Conservation (phyloP, 1,140 invertebrate species). For the Maniola jurtina region DNA sequence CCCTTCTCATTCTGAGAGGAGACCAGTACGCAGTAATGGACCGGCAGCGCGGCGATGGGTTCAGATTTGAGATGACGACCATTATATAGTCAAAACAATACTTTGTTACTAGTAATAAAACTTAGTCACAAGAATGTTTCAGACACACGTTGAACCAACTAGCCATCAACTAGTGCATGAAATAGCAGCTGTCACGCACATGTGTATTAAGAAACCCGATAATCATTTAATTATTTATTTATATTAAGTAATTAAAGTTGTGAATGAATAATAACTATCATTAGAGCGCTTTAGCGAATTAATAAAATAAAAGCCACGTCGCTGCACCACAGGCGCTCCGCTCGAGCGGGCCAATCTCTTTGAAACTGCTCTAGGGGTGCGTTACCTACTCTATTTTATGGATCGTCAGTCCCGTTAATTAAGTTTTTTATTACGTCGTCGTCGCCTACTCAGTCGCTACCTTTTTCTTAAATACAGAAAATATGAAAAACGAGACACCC, state of each 20-base stretch:
- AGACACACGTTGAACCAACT: no score
- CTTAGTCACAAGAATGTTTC: no score
- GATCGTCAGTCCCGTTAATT: constrained; percentile 65
- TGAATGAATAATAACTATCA: no score
- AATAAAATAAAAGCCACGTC: constrained; percentile 9
- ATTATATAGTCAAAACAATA: no score
- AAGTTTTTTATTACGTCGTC: constrained; percentile 48
- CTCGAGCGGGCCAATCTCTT: constrained; percentile 53
- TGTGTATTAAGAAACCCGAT: background rate
- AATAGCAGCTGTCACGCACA: background rate
- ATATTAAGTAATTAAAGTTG: no score
- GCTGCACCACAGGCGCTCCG: constrained; percentile 22
- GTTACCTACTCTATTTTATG: constrained; percentile 54
- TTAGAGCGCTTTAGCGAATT: background rate
- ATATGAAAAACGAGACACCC: no score
- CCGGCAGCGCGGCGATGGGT: no score
- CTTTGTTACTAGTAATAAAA: no score
- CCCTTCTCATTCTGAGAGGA: no score
- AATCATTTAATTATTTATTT: no score
- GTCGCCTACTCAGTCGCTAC: constrained; percentile 25
- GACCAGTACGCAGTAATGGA: no score
- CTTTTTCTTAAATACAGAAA: constrained; percentile 5
- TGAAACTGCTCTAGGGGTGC: constrained; percentile 57
- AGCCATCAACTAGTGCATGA: background rate
- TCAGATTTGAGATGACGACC: no score